Percentiles rank a stretch among this genome's conserved stretches.
Evolutionary conservation across 2,888 invertebrate species (phyloP).

Genomic region (Linnaemya tessellans): DNA sequence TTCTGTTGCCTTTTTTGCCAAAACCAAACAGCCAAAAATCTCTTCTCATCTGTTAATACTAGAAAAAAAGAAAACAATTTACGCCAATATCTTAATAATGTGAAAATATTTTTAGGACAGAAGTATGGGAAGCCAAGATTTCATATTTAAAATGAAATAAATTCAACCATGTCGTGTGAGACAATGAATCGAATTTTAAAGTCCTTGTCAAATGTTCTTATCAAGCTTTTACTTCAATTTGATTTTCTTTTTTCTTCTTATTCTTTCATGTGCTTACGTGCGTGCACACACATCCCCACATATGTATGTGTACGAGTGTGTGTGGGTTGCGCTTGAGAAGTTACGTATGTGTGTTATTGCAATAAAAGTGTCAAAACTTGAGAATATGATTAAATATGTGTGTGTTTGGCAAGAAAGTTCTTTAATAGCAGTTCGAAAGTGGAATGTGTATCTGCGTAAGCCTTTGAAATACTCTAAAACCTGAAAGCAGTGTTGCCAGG

Average conservation of each 20-base stretch:
- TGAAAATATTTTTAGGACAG: not conserved
- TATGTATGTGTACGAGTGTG: not conserved
- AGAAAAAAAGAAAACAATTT: not conserved
- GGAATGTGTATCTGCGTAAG: conserved; percentile 42
- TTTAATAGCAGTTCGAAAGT: conserved; percentile 45
- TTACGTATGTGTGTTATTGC: conserved; percentile 10
- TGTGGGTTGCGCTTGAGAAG: not conserved
- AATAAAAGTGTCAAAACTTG: conserved; percentile 57
- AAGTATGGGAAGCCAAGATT: conserved; percentile 13
- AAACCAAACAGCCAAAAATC: not conserved
- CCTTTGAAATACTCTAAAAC: not conserved
- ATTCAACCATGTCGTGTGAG: conserved; percentile 11
- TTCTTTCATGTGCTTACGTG: conserved; percentile 19
- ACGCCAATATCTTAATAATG: conserved; percentile 2
- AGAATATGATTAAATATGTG: conserved; percentile 28
- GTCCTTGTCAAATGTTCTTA: conserved; percentile 60
- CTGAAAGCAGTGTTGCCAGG: not conserved
- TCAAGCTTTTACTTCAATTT: conserved; percentile 45
- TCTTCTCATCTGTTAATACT: not conserved
- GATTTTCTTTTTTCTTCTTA: conserved; percentile 2
- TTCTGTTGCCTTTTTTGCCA: not conserved
- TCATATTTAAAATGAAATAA: conserved; percentile 45
- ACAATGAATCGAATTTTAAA: conserved; percentile 33
- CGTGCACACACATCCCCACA: not conserved
- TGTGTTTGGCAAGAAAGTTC: conserved; percentile 17